phyloP scores from a whole-genome alignment of 2,888 invertebrate species.

The Heliconius cydno region DNA sequence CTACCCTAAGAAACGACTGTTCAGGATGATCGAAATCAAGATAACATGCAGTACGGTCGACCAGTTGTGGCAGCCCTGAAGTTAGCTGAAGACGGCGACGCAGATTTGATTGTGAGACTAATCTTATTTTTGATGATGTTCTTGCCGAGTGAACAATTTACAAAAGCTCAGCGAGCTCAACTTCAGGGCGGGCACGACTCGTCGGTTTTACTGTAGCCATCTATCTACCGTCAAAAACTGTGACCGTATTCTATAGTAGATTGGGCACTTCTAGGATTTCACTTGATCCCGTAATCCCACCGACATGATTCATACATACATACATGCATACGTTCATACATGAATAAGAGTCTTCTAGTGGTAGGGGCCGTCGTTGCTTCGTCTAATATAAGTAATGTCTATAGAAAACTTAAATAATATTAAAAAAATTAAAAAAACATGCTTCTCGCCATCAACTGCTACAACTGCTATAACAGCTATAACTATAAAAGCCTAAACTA shows the following conservation, averaged over 20 bases:
- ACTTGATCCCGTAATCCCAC: conserved; percentile 5
- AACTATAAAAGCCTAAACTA: too few species aligned
- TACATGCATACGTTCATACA: background rate
- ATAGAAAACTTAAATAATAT: too few species aligned
- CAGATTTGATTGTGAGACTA: too few species aligned
- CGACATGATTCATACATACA: background rate
- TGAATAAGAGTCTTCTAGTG: too few species aligned
- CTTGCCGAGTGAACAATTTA: background rate
- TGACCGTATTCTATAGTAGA: conserved; percentile 4
- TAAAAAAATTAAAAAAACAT: too few species aligned
- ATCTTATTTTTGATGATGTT: background rate
- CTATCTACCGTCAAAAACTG: background rate
- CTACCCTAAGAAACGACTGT: too few species aligned
- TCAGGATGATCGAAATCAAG: too few species aligned
- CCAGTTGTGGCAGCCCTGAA: background rate
- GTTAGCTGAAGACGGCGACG: too few species aligned
- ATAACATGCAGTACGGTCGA: background rate
- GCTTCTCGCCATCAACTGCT: too few species aligned
- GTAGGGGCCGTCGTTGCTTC: too few species aligned
- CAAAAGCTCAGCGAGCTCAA: background rate
- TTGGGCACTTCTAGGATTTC: conserved; percentile 1
- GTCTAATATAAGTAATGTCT: too few species aligned
- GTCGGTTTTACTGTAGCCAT: background rate
- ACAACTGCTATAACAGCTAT: too few species aligned
- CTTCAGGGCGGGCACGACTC: background rate